Base-by-base conservation (phyloP, 2,888 invertebrate species). In the Heteromyza rotundicornis region DNA sequence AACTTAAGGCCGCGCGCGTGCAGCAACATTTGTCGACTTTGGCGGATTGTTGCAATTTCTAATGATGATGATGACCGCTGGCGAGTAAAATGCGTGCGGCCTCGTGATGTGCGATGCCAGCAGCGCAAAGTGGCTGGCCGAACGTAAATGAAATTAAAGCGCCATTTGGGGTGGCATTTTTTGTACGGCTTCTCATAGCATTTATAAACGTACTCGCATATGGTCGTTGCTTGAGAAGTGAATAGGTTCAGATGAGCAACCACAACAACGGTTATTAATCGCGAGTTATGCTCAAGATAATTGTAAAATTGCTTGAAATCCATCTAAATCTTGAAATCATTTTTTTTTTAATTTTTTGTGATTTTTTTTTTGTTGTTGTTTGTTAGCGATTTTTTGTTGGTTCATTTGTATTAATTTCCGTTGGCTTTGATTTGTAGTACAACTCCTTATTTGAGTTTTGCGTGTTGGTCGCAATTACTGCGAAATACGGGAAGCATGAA, bases 11-110 rank as follows among this genome's bases (percentile, higher is more conserved):
- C 24, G 44, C 54, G 54, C 20, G 54, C 36, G 54, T 54, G 54
- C 20, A 20, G 22, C 19, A n/a, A 44, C 20, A 22, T 27, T 19
- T 32, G 22, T 51, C 40, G 51, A 40, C 40, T 54, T 58, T 58
- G 49, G 20, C 54, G 44, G 16, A 65, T 61, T 50, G 59, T 57
- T 62, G 55, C 55, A 52, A 55, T 63, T 65, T 66, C 66, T 65
- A 66, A 68, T 68, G 65, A 68, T 68, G 66, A 68, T 68, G 66
- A 58, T 50, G 58, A 62, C 54, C 55, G 55, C 51, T 59, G 47
- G 47, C 47, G 20, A 47, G 8, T 44, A 16, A 50, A 55, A 64
- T 60, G 57, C 55, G 60, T 62, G 54, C 54, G 59, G 55, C 57
- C 53, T 23, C n/a, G 17, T 35, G 14, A 2, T n/a, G 40, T 2